Conservation (phyloP, 2,797 vertebrate species). For the Dromococcyx pavoninus region DNA sequence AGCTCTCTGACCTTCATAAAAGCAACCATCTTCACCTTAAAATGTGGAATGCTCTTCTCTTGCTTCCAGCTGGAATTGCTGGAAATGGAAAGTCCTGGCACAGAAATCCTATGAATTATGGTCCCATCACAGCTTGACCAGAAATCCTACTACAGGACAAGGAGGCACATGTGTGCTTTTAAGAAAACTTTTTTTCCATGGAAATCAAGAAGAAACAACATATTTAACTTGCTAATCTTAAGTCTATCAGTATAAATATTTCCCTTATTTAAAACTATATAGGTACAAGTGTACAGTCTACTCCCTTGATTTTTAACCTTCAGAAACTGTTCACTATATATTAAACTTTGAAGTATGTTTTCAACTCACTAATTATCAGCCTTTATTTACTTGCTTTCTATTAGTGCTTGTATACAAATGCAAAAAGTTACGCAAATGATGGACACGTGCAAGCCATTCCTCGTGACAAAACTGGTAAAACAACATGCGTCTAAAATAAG, state of each 20-base stretch:
- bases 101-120: neutral
- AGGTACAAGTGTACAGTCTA: neutral
- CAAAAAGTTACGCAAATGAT: neutral
- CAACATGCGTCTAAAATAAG: neutral
- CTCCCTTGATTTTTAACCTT: neutral
- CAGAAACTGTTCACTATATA: neutral
- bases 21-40: neutral
- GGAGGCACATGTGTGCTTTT: neutral
- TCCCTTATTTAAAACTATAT: neutral
- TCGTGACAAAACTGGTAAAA: neutral
- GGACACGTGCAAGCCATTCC: neutral
- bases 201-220: neutral
- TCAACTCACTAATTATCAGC: neutral
- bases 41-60: neutral
- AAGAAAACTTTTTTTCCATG: neutral
- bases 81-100: neutral
- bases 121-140: neutral
- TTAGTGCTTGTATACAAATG: neutral
- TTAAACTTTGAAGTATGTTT: neutral
- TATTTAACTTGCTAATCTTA: neutral
- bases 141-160: neutral
- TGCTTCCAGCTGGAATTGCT: neutral
- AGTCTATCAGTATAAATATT: neutral
- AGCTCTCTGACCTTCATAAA: neutral
- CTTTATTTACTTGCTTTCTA: neutral